phyloP scores from a whole-genome alignment of 2,888 invertebrate genomes.

The Cecidostiba fungosa region DNA sequence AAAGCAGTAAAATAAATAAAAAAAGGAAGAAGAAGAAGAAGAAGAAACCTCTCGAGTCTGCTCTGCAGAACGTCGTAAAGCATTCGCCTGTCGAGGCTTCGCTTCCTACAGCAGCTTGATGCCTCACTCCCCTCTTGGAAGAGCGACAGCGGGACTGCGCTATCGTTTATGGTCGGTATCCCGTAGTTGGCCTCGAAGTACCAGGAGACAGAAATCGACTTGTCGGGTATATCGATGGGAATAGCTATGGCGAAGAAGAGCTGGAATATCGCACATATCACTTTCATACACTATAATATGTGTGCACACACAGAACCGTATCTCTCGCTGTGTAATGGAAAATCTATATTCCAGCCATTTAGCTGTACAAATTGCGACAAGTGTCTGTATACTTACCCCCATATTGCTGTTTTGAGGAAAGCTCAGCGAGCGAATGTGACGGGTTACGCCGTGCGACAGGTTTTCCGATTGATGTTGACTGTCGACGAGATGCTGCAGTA shows the following conservation, averaged over 20 bases:
- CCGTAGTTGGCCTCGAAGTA: slow-evolving; percentile 89
- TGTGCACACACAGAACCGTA: not conserved
- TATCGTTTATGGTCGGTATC: slow-evolving; percentile 82
- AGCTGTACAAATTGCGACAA: not conserved
- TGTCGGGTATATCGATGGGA: slow-evolving; percentile 86
- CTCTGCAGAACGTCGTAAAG: slow-evolving; percentile 83
- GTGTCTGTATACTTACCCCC: slow-evolving; percentile 71
- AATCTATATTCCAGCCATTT: slow-evolving; percentile 26
- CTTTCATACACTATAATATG: not conserved
- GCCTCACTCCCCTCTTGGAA: slow-evolving; percentile 63
- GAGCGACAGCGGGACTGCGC: slow-evolving; percentile 66
- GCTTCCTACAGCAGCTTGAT: slow-evolving; percentile 71
- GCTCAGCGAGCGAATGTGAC: slow-evolving; percentile 75
- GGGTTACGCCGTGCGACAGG: slow-evolving; percentile 67
- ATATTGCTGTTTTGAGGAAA: slow-evolving; percentile 76
- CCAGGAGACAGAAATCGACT: slow-evolving; percentile 87
- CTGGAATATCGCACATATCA: slow-evolving; percentile 78
- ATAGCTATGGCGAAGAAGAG: slow-evolving; percentile 87
- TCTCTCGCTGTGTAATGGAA: slow-evolving; percentile 2
- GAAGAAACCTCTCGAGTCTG: slow-evolving; percentile 82
- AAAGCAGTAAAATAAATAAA: slow-evolving; percentile 29
- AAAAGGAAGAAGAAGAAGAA: not conserved
- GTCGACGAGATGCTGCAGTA: not conserved
- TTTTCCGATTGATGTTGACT: not conserved
- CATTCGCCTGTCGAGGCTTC: slow-evolving; percentile 82